phyloP scores from a whole-genome alignment of 2,113 vertebrate species.

The Chelonoidis abingdonii region DNA sequence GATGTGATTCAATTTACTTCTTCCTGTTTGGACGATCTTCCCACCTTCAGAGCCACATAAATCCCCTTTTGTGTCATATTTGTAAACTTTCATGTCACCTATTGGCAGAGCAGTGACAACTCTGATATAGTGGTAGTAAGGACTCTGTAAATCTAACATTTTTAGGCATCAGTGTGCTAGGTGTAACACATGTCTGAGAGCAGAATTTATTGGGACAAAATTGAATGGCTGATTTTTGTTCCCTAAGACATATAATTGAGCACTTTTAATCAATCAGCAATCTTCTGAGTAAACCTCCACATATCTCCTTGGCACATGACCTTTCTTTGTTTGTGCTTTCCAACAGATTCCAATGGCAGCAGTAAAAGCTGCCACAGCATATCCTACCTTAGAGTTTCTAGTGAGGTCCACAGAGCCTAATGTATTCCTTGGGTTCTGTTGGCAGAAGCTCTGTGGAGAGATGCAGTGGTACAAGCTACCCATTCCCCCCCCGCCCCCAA shows the following conservation, averaged over 20 bases:
- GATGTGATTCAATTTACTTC: neutral
- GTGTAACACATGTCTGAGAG: neutral
- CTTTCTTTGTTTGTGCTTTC: constrained; percentile 58
- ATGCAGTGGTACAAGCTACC: constrained; percentile 66
- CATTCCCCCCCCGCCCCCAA: neutral
- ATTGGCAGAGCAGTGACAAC: neutral
- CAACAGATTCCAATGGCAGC: constrained; percentile 35
- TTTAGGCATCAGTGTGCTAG: neutral
- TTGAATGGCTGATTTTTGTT: neutral
- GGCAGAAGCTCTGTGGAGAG: constrained; percentile 47
- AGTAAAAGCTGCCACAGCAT: neutral
- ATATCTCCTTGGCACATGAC: constrained; percentile 65
- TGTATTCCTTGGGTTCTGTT: constrained; percentile 53
- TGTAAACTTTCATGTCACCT: neutral
- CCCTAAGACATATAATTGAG: neutral
- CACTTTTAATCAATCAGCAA: neutral
- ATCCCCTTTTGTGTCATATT: neutral
- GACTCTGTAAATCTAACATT: neutral
- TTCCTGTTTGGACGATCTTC: neutral
- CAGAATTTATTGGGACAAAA: constrained; percentile 44
- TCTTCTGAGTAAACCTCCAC: constrained; percentile 21
- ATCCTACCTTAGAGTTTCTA: neutral
- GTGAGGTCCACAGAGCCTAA: constrained; percentile 32
- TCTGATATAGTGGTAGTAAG: neutral
- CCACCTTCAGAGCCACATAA: accelerated